Evolutionary conservation across 2,797 vertebrate genomes (phyloP).

Genomic region (Tenualosa thibaudeaui): DNA sequence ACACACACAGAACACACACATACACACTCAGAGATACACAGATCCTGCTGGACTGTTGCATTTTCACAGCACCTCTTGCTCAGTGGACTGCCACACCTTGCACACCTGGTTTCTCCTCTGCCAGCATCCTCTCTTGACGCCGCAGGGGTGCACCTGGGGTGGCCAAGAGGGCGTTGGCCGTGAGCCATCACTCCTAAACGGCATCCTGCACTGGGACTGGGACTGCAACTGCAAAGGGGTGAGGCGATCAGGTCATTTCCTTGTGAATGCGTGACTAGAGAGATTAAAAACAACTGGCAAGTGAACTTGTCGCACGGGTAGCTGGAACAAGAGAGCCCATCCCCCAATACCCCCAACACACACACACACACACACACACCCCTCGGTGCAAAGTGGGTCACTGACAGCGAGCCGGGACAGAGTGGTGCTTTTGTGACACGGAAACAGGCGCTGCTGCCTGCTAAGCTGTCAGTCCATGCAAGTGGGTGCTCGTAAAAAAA

Average conservation of each 20-base stretch:
- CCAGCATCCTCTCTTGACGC: conserved; percentile 28
- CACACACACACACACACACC: no score
- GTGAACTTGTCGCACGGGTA: conserved; percentile 12
- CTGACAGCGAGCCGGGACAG: background rate
- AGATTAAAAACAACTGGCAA: conserved; percentile 30
- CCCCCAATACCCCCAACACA: no score
- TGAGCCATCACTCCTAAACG: conserved; percentile 29
- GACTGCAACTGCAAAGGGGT: background rate
- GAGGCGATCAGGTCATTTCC: conserved; percentile 28
- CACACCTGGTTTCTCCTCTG: conserved; percentile 50
- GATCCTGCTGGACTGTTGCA: background rate
- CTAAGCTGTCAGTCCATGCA: background rate
- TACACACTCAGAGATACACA: background rate
- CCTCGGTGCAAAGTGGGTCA: conserved; percentile 33
- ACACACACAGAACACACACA: conserved; percentile 4
- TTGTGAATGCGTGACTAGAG: conserved; percentile 36
- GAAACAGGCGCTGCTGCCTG: background rate
- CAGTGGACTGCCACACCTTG: background rate
- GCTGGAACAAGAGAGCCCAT: conserved; percentile 24
- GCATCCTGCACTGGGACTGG: conserved; percentile 20
- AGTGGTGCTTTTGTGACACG: conserved; percentile 13
- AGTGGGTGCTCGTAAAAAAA: background rate
- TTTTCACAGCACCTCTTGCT: background rate
- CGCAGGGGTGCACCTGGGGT: background rate
- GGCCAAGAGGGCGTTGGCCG: conserved; percentile 34